Percentiles rank a stretch among this genome's conserved stretches.
Evolutionary conservation across 2,888 invertebrate species (phyloP).

Genomic region (Masnerella sp.): DNA sequence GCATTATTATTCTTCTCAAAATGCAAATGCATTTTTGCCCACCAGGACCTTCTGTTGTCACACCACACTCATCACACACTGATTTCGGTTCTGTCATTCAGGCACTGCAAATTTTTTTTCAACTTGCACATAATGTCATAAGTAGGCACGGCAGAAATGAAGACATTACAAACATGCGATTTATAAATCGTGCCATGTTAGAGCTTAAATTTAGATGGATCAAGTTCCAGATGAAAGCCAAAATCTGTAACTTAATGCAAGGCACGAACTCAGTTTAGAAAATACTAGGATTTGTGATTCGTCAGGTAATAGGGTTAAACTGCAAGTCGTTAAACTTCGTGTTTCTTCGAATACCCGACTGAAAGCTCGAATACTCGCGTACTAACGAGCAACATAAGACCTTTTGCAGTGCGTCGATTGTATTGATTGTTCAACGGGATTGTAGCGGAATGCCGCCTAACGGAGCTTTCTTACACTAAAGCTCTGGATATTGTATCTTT

Average conservation of each 20-base stretch:
- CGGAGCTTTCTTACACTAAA: slow-evolving; percentile 59
- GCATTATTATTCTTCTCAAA: slow-evolving; percentile 96
- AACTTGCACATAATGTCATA: too few relatives aligned
- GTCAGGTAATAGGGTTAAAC: too few relatives aligned
- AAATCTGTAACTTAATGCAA: too few relatives aligned
- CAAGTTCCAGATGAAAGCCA: too few relatives aligned
- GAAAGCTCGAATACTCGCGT: slow-evolving; percentile 60
- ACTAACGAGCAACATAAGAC: slow-evolving; percentile 58
- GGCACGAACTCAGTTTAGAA: too few relatives aligned
- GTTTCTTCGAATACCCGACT: slow-evolving; percentile 60
- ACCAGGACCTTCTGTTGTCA: too few relatives aligned
- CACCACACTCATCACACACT: slow-evolving; percentile 24
- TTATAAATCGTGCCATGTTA: too few relatives aligned
- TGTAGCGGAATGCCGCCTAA: slow-evolving; percentile 62
- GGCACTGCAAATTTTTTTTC: neutral
- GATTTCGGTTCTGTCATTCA: neutral
- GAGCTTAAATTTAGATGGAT: too few relatives aligned
- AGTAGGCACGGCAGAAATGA: too few relatives aligned
- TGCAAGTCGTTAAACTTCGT: too few relatives aligned
- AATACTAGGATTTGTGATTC: too few relatives aligned
- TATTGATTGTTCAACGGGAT: slow-evolving; percentile 65
- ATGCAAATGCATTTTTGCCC: slow-evolving; percentile 94
- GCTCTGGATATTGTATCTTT: slow-evolving; percentile 4
- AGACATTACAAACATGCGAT: too few relatives aligned
- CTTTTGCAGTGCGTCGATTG: slow-evolving; percentile 64